These are phyloP conservation scores for Linyphia triangularis DNA, from an alignment of 2,888 invertebrate genomes.

Conservation along the genomic window DNA sequence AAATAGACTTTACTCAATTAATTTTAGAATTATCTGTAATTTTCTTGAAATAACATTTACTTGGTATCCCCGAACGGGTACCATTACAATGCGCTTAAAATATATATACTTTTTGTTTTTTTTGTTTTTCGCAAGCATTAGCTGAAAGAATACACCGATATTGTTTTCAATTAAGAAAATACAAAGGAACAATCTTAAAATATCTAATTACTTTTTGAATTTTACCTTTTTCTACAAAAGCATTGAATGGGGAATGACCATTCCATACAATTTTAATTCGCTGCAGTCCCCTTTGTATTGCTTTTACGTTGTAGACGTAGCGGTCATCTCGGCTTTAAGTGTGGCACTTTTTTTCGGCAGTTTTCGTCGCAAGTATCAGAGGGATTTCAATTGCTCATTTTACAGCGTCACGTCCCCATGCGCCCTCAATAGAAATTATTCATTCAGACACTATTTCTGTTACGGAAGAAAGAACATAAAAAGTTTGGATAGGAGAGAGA, in stretches of 20 bases:
- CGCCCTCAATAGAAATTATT: slow-evolving; percentile 54
- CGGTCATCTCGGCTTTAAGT: slow-evolving; percentile 5
- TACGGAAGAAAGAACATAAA: not conserved
- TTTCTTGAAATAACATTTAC: too few species aligned
- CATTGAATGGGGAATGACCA: not conserved
- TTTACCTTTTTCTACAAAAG: too few species aligned
- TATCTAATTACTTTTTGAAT: too few species aligned
- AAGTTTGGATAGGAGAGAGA: not conserved
- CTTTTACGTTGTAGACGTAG: not conserved
- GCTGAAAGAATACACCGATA: too few species aligned
- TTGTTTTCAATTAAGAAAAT: too few species aligned
- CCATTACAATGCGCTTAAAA: too few species aligned
- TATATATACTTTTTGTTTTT: too few species aligned
- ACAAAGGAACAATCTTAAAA: too few species aligned
- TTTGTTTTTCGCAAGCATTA: too few species aligned
- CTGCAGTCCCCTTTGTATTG: not conserved
- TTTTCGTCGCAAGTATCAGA: not conserved
- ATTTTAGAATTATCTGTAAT: too few species aligned
- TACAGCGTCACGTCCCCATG: slow-evolving; percentile 55
- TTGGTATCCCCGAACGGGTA: too few species aligned
- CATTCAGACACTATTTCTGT: slow-evolving; percentile 33
- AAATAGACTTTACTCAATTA: too few species aligned
- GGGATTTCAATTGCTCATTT: slow-evolving; percentile 11
- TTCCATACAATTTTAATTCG: not conserved
- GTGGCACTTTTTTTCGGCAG: not conserved